Conservation (phyloP, 2,113 vertebrate species). For the Litocranius walleri region DNA sequence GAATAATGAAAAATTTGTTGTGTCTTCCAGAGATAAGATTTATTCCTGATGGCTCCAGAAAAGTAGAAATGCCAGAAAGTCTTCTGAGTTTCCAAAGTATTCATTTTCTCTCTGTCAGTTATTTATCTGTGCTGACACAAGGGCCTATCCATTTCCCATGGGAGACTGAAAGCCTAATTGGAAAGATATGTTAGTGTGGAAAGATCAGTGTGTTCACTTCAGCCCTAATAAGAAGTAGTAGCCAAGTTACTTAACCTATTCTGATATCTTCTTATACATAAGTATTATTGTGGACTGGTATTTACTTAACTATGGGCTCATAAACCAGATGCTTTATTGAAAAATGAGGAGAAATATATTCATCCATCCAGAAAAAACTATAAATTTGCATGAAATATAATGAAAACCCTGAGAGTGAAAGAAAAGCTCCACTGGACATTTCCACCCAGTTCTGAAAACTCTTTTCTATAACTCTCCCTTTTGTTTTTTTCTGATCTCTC, state of each 20-base stretch:
- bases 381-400: not conserved
- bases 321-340: not conserved
- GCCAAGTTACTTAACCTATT: not conserved
- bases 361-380: not conserved
- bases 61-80: not conserved
- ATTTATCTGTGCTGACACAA: not conserved
- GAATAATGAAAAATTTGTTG: not conserved
- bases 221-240: not conserved
- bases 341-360: not conserved
- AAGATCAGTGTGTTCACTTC: not conserved
- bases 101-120: not conserved
- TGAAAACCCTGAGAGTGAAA: not conserved
- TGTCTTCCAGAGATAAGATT: not conserved
- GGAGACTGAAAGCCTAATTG: not conserved
- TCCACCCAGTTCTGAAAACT: not conserved
- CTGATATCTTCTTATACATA: not conserved
- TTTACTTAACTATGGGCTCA: not conserved
- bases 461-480: not conserved
- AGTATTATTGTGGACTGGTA: not conserved
- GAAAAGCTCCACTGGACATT: accelerated
- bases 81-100: not conserved
- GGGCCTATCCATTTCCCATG: not conserved
- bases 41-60: not conserved
- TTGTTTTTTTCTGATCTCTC: not conserved
- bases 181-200: not conserved